A percentile compares a stretch with the other conserved stretches of the same genome.
Evolutionary conservation across 2,888 invertebrate genomes (phyloP).

Genomic region (Eretmocerus hayati): DNA sequence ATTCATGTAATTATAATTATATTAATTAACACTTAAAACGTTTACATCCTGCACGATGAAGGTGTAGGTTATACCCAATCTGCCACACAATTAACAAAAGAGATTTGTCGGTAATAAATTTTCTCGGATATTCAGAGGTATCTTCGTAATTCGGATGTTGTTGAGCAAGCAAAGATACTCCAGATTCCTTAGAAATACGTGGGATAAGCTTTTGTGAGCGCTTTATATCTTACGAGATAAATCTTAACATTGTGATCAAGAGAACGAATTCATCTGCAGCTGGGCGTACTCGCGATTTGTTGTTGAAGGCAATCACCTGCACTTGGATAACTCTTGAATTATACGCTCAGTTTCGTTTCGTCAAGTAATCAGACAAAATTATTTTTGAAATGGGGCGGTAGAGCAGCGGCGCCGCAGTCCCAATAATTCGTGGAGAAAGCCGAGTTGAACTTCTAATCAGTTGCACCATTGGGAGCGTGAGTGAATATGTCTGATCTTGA

Average conservation of each 20-base stretch:
- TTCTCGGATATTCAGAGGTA: constrained; percentile 24
- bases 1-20: background rate
- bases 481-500: too few species aligned
- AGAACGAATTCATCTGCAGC: constrained; percentile 36
- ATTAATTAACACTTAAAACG: background rate
- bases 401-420: too few species aligned
- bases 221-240: constrained; percentile 34
- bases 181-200: constrained; percentile 28
- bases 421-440: too few species aligned
- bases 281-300: constrained; percentile 31
- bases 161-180: constrained; percentile 12
- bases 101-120: constrained; percentile 40
- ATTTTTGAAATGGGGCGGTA: too few species aligned
- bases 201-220: constrained; percentile 37
- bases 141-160: constrained; percentile 8
- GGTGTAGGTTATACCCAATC: constrained; percentile 35
- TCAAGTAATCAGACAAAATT: too few species aligned
- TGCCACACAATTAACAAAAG: constrained; percentile 38
- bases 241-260: constrained; percentile 39
- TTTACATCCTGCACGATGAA: too few species aligned
- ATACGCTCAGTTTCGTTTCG: constrained; percentile 28
- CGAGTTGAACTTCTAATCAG: too few species aligned
- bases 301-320: constrained; percentile 22
- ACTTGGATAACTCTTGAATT: constrained; percentile 34
- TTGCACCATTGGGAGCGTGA: too few species aligned